Evolutionary conservation across 1,140 invertebrate genomes (phyloP), one percentile per base, ranked within the genome.

Genomic region (Thalassaphorura encarpata): DNA sequence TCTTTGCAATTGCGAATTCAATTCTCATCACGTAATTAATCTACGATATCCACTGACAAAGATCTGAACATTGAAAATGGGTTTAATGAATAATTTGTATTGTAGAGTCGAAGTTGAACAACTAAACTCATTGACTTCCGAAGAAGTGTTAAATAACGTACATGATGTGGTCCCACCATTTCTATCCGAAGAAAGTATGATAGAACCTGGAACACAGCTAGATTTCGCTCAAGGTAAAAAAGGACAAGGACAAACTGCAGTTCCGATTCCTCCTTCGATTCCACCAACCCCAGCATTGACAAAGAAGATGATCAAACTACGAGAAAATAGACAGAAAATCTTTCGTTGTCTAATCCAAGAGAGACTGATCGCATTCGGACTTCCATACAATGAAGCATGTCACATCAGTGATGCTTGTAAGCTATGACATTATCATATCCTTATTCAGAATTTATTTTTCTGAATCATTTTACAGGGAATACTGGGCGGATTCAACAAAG

Each of bases 371-470:
- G 45, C 5, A 15, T 27, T 47, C 18, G 45, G 45, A 23, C 23
- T 26, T 4, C 45, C 45, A 26, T 11, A 27, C 19, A 11, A 26
- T 8, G 19, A 21, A 3, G 45, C 45, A 8, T 26, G 11, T 27
- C 21, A 47, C 45, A 47, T 47, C 26, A 47, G 11, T 11, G 45
- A 47, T 27, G 28, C 19, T 27, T 47, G 45, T 47, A 47, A 27
- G 24, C 21, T 21, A 8, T 15, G 6, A 19, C 41, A 15, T 36
- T n/a, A 36, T 11, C 8, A 8, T 36, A 36, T n/a, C 33, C n/a
- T 36, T 36, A 36, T 11, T 11, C 8, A 36, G 8, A 36, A 36
- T 36, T 36, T 36, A 36, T 11, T 36, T 36, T 36, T 8, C 33
- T 43, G 11, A 15, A 15, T 43, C 6, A 15, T 19, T 11, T 6